Evolutionary conservation across 2,888 invertebrate genomes (phyloP).

Genomic region (Notocelia uddmanniana): DNA sequence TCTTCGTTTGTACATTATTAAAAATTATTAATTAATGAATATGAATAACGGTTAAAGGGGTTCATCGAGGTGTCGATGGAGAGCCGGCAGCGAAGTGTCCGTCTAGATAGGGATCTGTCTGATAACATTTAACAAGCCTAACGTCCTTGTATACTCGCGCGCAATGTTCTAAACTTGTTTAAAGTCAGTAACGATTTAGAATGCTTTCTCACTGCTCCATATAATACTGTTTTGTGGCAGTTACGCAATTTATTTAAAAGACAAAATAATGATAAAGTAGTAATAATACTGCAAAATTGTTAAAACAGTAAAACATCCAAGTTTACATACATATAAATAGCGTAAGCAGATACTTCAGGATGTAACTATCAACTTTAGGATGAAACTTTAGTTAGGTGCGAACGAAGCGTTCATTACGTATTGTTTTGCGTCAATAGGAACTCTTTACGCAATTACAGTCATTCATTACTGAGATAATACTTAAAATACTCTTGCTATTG

Average conservation of each 20-base stretch:
- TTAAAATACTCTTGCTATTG: slow-evolving; percentile 24
- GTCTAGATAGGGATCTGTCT: slow-evolving; percentile 78
- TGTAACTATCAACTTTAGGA: no score
- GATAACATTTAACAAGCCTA: slow-evolving; percentile 77
- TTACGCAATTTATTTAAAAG: no score
- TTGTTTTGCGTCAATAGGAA: slow-evolving; percentile 11
- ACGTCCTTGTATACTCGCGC: slow-evolving; percentile 67
- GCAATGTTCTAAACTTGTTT: slow-evolving; percentile 46
- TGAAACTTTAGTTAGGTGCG: neutral
- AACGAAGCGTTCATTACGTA: neutral
- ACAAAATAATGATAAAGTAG: no score
- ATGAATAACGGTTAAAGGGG: slow-evolving; percentile 59
- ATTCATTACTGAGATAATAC: slow-evolving; percentile 15
- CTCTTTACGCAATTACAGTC: slow-evolving; percentile 11
- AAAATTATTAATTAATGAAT: slow-evolving; percentile 23
- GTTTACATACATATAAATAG: no score
- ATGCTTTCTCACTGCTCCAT: no score
- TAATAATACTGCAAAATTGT: no score
- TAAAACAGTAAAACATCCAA: no score
- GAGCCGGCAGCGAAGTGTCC: slow-evolving; percentile 74
- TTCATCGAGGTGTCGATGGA: slow-evolving; percentile 75
- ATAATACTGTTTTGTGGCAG: no score
- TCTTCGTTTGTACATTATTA: slow-evolving; percentile 17
- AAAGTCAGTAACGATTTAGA: neutral
- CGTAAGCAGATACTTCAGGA: no score